Evolutionary conservation across 2,888 invertebrate genomes (phyloP).

Genomic region (Pyrocoelia pectoralis): DNA sequence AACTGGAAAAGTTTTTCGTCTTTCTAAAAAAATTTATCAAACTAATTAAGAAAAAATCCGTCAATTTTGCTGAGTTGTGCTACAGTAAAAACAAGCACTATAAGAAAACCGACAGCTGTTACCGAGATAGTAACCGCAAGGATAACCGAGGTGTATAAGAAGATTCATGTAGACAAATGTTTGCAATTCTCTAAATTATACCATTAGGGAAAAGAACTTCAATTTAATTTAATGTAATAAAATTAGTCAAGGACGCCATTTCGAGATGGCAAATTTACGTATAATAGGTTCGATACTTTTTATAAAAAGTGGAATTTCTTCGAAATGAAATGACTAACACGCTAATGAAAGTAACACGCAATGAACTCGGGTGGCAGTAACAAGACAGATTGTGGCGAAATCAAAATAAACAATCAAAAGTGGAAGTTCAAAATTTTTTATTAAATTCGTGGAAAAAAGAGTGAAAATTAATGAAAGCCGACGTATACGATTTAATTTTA

Average conservation of each 20-base stretch:
- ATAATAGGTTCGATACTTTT: neutral
- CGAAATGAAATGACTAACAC: no score
- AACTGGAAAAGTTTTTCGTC: neutral
- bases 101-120: conserved; percentile 21
- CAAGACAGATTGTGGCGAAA: no score
- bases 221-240: conserved; percentile 41
- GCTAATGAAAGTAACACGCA: no score
- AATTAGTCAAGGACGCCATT: conserved; percentile 40
- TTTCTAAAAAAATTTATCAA: neutral
- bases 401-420: no score
- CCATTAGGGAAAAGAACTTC: conserved; percentile 39
- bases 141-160: conserved; percentile 32
- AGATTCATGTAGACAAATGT: conserved; percentile 40
- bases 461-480: no score
- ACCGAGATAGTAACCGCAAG: conserved; percentile 29
- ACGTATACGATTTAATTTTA: no score
- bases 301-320: neutral
- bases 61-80: conserved; percentile 20
- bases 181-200: conserved; percentile 40
- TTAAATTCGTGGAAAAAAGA: no score
- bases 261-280: conserved; percentile 14
- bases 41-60: conserved; percentile 21
- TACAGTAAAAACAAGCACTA: conserved; percentile 15
- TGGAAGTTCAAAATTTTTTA: no score
- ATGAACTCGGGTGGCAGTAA: no score